Conservation (phyloP, 2,113 vertebrate species). For the Laticauda laticaudata region DNA sequence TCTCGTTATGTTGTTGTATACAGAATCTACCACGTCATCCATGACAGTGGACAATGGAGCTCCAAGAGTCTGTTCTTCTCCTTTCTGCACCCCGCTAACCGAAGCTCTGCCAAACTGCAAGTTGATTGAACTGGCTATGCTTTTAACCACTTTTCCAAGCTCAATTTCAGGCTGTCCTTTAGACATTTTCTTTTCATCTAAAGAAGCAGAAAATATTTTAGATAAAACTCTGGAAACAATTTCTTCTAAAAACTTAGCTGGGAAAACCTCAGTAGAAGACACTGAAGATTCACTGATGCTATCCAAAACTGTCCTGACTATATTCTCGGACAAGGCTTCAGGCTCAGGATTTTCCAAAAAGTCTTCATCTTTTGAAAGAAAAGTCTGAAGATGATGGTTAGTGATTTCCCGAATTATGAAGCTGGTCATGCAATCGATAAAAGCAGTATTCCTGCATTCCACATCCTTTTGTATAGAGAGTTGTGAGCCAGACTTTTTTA, state of each 20-base stretch:
- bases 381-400: constrained; percentile 13
- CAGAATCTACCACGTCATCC: constrained; percentile 16
- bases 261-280: not conserved
- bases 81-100: not conserved
- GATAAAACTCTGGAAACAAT: constrained; percentile 19
- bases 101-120: not conserved
- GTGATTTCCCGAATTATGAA: constrained; percentile 32
- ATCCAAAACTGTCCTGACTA: constrained; percentile 13
- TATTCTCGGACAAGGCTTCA: constrained; percentile 18
- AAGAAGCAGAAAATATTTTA: not conserved
- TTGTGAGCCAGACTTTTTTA: constrained; percentile 6
- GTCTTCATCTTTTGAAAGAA: not conserved
- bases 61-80: not conserved
- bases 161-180: not conserved
- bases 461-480: constrained; percentile 1
- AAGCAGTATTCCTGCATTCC: not conserved
- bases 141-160: not conserved
- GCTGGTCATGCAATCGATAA: constrained; percentile 12
- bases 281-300: not conserved
- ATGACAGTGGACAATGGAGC: not conserved
- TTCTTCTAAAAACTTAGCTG: constrained; percentile 16
- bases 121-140: constrained; percentile 6
- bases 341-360: not conserved
- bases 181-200: not conserved
- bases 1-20: not conserved